Evolutionary conservation across 2,113 vertebrate genomes (phyloP), one percentile per base, ranked within the genome.

Genomic region (Dinomys branickii): DNA sequence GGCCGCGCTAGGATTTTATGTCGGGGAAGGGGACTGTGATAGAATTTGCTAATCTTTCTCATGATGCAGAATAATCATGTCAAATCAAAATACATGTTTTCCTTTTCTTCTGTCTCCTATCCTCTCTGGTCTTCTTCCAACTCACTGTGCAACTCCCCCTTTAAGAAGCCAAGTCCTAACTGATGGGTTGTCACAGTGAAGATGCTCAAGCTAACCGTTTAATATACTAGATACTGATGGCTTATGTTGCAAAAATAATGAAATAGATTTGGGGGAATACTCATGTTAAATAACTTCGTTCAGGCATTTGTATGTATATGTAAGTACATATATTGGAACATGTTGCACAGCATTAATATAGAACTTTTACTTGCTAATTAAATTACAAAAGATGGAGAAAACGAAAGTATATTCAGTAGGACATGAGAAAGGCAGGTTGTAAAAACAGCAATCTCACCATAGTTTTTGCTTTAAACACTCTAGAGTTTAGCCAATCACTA

Each of bases 31-130:
- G 5, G 78, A 93, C 44, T 90, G 20, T 50, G 95, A 78, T 33
- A 47, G 33, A 75, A 81, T 83, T 75, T 56, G n/a, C 30, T 71
- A n/a, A 95, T 97, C 96, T 97, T 90, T 94, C 71, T 85, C 94
- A 1, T 52, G 19, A 69, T 41, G 16, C 1, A 10, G 20, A 54
- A 28, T 71, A 4, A 78, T 96, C 86, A 30, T 6, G 44, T 38
- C 38, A 88, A 75, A 54, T 80, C 47, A 58, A 85, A 84, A 94
- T 73, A 47, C 80, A 58, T 41, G n/a, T 94, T 95, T 91, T 20
- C 1, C 16, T 50, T 78, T 30, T 78, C 30, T 80, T 92, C n/a
- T 63, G 41, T n/a, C 67, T 94, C 69, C 54, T 3, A 1, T 85
- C 14, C 8, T 61, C 28, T 12, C 0, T 19, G 86, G 52, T 47